Evolutionary conservation across 2,888 invertebrate genomes (phyloP).

Genomic region (Harpalus rufipes): DNA sequence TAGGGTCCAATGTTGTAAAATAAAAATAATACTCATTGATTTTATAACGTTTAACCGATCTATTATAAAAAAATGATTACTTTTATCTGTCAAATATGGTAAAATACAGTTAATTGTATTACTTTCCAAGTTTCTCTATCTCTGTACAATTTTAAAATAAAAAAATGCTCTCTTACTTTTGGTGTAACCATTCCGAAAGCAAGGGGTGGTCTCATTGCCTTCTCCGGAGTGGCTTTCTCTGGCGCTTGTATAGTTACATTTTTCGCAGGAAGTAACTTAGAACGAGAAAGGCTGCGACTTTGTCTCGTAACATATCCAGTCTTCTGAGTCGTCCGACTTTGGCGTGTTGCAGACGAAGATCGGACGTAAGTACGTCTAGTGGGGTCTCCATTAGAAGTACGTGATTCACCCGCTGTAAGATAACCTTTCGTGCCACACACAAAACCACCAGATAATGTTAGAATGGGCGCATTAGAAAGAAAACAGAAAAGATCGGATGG

Average conservation of each 20-base stretch:
- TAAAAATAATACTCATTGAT: too few species aligned
- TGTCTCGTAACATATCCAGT: not conserved
- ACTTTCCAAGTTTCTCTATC: too few species aligned
- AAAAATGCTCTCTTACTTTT: constrained; percentile 71
- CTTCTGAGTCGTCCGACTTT: not conserved
- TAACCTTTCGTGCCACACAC: constrained; percentile 71
- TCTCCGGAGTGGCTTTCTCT: constrained; percentile 70
- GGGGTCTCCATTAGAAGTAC: constrained; percentile 56
- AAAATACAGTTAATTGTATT: too few species aligned
- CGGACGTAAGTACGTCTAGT: constrained; percentile 55
- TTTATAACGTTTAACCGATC: too few species aligned
- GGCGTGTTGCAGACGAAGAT: constrained; percentile 59
- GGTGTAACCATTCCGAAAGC: constrained; percentile 73
- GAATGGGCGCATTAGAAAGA: constrained; percentile 30
- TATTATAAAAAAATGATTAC: too few species aligned
- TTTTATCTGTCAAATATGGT: too few species aligned
- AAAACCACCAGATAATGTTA: constrained; percentile 49
- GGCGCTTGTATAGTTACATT: constrained; percentile 52
- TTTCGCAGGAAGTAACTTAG: constrained; percentile 3
- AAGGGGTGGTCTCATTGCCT: constrained; percentile 61
- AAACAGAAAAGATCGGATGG: constrained; percentile 7
- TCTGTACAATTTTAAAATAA: too few species aligned
- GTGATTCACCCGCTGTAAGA: constrained; percentile 72
- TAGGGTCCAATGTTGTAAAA: too few species aligned
- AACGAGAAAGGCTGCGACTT: constrained; percentile 45